A percentile compares a stretch with the other conserved stretches of the same genome.
These are phyloP conservation scores for Capra hircus DNA, from an alignment of 2,113 vertebrate species.

Conservation along the genomic window DNA sequence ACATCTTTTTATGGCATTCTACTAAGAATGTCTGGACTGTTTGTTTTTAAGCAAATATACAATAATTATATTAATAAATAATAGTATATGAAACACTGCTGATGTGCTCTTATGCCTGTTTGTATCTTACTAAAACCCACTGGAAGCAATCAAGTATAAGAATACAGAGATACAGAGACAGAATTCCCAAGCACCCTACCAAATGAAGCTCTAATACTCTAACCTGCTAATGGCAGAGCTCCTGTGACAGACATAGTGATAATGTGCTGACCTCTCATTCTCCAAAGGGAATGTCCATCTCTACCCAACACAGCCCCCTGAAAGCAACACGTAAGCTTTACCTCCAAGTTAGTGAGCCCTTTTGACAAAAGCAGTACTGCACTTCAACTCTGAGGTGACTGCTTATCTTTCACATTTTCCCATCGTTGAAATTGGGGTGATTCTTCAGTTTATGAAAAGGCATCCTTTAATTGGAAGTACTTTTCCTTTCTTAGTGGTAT, in stretches of 20 bases:
- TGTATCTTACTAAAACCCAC: background rate
- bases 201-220: background rate
- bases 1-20: background rate
- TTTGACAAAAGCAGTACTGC: background rate
- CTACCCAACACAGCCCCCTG: background rate
- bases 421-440: background rate
- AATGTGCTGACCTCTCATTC: background rate
- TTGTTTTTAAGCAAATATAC: background rate
- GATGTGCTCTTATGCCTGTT: background rate
- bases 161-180: background rate
- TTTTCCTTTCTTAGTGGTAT: background rate
- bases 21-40: background rate
- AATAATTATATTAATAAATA: background rate
- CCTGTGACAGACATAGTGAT: fast-evolving
- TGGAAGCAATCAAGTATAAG: background rate
- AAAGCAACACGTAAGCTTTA: background rate
- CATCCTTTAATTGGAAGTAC: background rate
- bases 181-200: background rate
- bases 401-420: background rate
- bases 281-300: background rate
- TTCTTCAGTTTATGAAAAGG: background rate
- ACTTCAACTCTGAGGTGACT: background rate
- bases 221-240: background rate
- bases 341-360: background rate
- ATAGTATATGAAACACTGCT: background rate